Evolutionary conservation across 2,888 invertebrate species (phyloP).

Genomic region (Ormyrus nitidulus): DNA sequence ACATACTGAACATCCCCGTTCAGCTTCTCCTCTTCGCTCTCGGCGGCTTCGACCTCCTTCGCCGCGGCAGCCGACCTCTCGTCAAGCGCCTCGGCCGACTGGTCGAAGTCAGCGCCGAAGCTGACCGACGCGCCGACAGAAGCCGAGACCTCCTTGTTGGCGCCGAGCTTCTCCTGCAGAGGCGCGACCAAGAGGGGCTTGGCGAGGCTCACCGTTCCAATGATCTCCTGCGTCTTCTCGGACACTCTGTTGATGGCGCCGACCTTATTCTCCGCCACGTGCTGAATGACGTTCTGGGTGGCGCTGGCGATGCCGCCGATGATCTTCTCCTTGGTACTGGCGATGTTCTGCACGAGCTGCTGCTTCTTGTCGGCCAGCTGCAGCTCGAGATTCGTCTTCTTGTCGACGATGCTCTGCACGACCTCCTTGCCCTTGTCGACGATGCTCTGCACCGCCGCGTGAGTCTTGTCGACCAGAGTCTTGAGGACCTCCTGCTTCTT

Average conservation of each 20-base stretch:
- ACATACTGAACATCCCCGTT: too few relatives aligned
- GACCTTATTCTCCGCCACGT: not conserved
- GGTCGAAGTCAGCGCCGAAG: too few relatives aligned
- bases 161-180: not conserved
- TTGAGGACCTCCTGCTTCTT: not conserved
- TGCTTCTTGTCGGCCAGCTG: not conserved
- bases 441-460: not conserved
- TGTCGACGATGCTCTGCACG: conserved; percentile 5
- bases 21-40: too few relatives aligned
- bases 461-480: not conserved
- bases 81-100: too few relatives aligned
- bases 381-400: not conserved
- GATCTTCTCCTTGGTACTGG: conserved; percentile 8
- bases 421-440: not conserved
- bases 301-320: not conserved
- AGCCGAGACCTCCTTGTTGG: not conserved
- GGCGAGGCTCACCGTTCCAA: conserved; percentile 5
- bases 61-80: too few relatives aligned
- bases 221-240: conserved; percentile 15
- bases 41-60: too few relatives aligned
- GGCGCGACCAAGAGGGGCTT: not conserved
- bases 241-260: not conserved
- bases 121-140: not conserved
- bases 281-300: not conserved
- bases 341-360: not conserved